Base-by-base conservation (phyloP, 2,797 vertebrate species). In the Myiothlypis coronata region DNA sequence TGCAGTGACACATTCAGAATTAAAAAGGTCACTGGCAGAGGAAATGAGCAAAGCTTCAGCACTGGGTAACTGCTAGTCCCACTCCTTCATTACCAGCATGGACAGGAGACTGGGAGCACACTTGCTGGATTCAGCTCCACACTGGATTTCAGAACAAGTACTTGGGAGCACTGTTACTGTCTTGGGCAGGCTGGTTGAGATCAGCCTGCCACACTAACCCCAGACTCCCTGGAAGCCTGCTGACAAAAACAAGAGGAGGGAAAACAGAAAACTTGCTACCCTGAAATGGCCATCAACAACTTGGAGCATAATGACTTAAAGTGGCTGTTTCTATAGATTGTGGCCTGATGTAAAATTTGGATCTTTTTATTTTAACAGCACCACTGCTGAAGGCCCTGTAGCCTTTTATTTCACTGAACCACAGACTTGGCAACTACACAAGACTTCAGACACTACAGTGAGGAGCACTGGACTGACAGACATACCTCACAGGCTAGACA, bases 1-100 rank as follows among this genome's bases (percentile, higher is more conserved):
- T 21, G n/a, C 44, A 74, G 27, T 4, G 30, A 32, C 41, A 65
- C 0, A 0, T n/a, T 13, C 52, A 12, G 15, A 71, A 60, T 52
- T 20, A 11, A 32, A 69, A 74, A 47, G 47, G 19, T 53, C 55
- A 60, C 16, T 81, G 57, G 26, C 14, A 74, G 41, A 71, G 10
- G 21, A 90, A 76, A 76, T 26, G 4, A 79, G 50, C 26, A 61
- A 52, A 69, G 41, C 22, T 72, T 82, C 63, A 86, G 55, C 24
- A 27, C 15, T 35, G 27, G n/a, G 21, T 32, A 80, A 77, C 12
- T 2, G 1, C 24, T 44, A 78, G 30, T 8, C 44, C 39, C 3
- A 2, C 7, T 71, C 59, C 43, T 50, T 74, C 50, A 43, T 47
- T 50, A 82, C 16, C 21, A 74, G 22, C 24, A 9, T 2, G 6